A percentile compares a stretch with the other conserved stretches of the same genome.
Evolutionary conservation across 2,797 vertebrate species (phyloP).

Genomic region (Momotus momota): DNA sequence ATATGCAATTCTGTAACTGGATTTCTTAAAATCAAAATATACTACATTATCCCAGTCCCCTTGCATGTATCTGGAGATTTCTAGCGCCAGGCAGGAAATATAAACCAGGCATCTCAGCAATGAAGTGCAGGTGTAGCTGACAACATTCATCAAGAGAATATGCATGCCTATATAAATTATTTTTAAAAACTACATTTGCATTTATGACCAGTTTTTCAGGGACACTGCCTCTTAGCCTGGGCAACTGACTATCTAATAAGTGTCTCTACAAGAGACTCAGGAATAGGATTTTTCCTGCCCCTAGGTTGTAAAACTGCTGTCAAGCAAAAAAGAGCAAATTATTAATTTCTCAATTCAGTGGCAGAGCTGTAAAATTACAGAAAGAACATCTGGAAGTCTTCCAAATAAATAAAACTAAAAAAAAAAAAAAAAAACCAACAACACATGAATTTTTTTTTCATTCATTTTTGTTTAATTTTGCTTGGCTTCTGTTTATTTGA

Average conservation of each 20-base stretch:
- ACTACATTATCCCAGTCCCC: neutral
- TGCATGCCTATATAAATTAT: neutral
- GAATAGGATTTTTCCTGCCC: neutral
- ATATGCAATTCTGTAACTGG: neutral
- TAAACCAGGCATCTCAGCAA: neutral
- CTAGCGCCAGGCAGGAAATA: neutral
- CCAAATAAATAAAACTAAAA: neutral
- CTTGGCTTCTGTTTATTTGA: neutral
- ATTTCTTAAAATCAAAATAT: neutral
- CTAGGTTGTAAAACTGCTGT: neutral
- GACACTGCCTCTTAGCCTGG: neutral
- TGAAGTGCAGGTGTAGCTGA: neutral
- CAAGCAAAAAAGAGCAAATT: neutral
- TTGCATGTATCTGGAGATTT: neutral
- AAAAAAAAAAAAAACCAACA: accelerated
- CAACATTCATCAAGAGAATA: neutral
- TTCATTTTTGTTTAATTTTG: neutral
- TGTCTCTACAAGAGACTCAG: neutral
- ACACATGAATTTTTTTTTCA: neutral
- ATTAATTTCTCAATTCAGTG: neutral
- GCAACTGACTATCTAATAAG: neutral
- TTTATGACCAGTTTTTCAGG: neutral
- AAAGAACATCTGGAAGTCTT: neutral
- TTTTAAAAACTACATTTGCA: neutral
- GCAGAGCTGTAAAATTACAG: neutral